Evolutionary conservation across 2,888 invertebrate species (phyloP).

Genomic region (Protonemura montana): DNA sequence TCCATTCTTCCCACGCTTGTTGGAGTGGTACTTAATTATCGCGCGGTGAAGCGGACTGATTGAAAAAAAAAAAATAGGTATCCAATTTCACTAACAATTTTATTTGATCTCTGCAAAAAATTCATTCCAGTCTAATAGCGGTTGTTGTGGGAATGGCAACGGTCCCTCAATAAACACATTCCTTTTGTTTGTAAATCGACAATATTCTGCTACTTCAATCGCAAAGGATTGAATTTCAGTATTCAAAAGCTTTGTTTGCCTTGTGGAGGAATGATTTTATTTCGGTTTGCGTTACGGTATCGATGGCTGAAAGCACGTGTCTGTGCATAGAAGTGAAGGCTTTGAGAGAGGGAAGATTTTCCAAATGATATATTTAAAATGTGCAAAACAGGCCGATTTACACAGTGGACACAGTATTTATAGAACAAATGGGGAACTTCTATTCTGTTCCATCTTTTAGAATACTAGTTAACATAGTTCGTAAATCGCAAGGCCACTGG

Average conservation of each 20-base stretch:
- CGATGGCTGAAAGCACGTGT: background rate
- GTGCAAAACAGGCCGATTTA: background rate
- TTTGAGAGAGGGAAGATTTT: background rate
- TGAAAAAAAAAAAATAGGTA: background rate
- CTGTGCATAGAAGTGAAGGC: background rate
- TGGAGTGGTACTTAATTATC: background rate
- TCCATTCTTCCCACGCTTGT: background rate
- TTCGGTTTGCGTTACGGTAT: background rate
- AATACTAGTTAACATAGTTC: too few relatives aligned
- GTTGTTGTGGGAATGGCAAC: background rate
- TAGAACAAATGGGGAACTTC: too few relatives aligned
- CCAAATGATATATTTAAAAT: background rate
- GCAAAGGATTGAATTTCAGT: background rate
- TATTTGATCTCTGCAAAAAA: background rate
- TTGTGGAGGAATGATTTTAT: background rate
- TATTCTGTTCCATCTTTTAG: too few relatives aligned
- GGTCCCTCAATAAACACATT: background rate
- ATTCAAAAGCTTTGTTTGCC: background rate
- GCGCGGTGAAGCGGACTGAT: background rate
- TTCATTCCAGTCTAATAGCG: background rate
- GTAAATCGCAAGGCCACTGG: too few relatives aligned
- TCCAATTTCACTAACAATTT: background rate
- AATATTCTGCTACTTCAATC: background rate
- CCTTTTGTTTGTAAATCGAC: background rate
- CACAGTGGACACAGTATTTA: background rate